Evolutionary conservation across 1,140 invertebrate genomes (phyloP), one percentile per base, ranked within the genome.

Genomic region (Hyphantria cunea): DNA sequence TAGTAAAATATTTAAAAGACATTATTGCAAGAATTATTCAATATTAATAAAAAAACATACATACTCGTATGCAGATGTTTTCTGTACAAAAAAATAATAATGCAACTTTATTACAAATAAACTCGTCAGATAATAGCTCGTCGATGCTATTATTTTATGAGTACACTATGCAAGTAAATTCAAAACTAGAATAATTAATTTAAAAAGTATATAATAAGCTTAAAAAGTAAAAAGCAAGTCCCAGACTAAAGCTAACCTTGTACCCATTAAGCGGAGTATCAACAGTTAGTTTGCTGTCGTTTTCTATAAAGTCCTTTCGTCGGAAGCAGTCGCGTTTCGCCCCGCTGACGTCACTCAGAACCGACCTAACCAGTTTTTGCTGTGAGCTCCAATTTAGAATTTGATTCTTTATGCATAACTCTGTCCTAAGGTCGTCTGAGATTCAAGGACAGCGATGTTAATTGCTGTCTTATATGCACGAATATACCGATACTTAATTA

Each of bases 341-440:
- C 39, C 6, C 33, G 47, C n/a, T 76, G 74, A 73, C 74, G 74
- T 76, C 70, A 76, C 44, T 48, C 52, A 50, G 37, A 53, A 68
- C 49, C 56, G 45, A 53, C 31, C 64, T 56, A 54, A 73, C 74
- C 74, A 76, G 74, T 76, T 72, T 72, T 70, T 70, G 53, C 25
- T 58, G 52, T 42, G 50, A 68, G 66, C 55, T 59, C 68, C 68
- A 70, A 73, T 73, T 76, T 71, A 71, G 70, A 55, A 66, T 73
- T 76, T 73, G 70, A 73, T 76, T 73, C 68, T 76, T 70, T 76
- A 76, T 73, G 74, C 70, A 76, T 73, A 76, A 70, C 73, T 71
- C 68, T 54, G 66, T 67, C 66, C 72, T 74, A 71, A 74, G 72
- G 68, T 74, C 68, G 72, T 68, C 68, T 68, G 65, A 50, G 54